A percentile compares a stretch with the other conserved stretches of the same genome.
Conservation (phyloP, 2,888 invertebrate genomes). For the Lottia gigantea region DNA sequence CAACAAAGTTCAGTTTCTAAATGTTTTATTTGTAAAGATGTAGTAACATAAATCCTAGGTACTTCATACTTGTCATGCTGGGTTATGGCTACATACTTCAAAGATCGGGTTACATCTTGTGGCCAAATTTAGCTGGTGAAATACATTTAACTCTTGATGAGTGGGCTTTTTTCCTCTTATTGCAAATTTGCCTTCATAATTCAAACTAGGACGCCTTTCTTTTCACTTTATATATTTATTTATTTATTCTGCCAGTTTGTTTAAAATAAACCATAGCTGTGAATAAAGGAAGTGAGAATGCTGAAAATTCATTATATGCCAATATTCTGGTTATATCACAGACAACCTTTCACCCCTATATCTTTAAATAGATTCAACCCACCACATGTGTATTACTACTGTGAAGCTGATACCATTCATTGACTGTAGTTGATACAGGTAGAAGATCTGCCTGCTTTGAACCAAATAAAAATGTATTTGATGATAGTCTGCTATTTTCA, state of each 20-base stretch:
- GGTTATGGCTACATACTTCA: background rate
- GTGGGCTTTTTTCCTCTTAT: background rate
- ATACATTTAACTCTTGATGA: background rate
- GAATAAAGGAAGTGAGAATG: background rate
- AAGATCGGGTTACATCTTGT: background rate
- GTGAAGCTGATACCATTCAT: conserved; percentile 1
- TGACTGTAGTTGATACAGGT: background rate
- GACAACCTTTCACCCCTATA: too few relatives aligned
- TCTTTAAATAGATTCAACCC: too few relatives aligned
- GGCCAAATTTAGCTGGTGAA: conserved; percentile 11
- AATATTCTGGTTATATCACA: too few relatives aligned
- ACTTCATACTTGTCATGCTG: conserved; percentile 5
- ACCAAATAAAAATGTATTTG: too few relatives aligned
- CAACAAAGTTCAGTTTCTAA: too few relatives aligned
- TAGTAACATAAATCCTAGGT: too few relatives aligned
- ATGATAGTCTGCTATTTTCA: too few relatives aligned
- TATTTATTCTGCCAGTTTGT: background rate
- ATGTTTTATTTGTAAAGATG: too few relatives aligned
- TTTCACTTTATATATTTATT: too few relatives aligned
- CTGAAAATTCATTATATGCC: background rate
- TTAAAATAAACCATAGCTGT: conserved; percentile 4
- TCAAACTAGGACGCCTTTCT: too few relatives aligned
- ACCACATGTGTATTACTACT: background rate
- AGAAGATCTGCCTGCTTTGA: too few relatives aligned
- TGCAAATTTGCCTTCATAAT: too few relatives aligned